Percentiles rank a stretch among this genome's conserved stretches.
phyloP scores from a whole-genome alignment of 2,797 vertebrate species.

The Malurus leucopterus region DNA sequence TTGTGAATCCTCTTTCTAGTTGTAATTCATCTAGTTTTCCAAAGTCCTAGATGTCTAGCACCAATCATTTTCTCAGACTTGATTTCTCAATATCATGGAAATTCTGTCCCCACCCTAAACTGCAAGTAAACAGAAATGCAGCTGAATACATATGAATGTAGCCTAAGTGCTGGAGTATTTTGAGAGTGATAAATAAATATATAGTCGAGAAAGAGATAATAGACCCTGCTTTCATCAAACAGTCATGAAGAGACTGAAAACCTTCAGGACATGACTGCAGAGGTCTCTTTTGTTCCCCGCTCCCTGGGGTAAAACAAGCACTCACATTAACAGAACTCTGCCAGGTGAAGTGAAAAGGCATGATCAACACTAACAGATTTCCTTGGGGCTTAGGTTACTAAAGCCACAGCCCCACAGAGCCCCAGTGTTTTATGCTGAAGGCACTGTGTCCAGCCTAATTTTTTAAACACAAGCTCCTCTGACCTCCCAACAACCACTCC shows the following conservation, averaged over 20 bases:
- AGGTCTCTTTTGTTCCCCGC: background rate
- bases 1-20: background rate
- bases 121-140: background rate
- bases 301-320: background rate
- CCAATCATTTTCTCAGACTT: background rate
- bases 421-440: background rate
- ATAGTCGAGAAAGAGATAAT: background rate
- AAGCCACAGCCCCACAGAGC: background rate
- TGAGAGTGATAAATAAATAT: background rate
- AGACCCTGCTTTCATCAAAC: background rate
- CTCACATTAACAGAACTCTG: background rate
- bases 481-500: background rate
- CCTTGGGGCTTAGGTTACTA: background rate
- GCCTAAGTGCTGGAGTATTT: background rate
- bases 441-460: background rate
- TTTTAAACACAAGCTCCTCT: background rate
- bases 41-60: background rate
- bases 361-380: background rate
- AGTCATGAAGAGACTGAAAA: background rate
- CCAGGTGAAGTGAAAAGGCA: background rate
- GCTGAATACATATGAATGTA: background rate
- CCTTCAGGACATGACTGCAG: background rate
- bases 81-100: background rate
- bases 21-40: background rate
- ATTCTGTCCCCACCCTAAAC: background rate